These are phyloP conservation scores for Oligia strigilis DNA, from an alignment of 2,888 invertebrate genomes.

Conservation along the genomic window DNA sequence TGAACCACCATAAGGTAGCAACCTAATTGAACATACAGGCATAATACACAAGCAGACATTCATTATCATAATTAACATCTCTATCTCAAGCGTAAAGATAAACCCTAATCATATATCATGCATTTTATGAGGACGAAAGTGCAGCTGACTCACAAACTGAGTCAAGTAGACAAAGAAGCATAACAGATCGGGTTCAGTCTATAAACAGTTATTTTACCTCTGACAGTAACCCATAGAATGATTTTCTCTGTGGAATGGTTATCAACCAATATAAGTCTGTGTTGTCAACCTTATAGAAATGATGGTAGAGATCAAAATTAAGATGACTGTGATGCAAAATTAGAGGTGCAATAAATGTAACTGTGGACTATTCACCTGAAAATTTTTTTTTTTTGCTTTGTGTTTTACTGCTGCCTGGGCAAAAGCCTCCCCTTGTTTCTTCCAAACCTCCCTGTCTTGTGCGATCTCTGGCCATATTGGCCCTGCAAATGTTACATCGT, in stretches of 20 bases:
- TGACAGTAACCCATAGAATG: not conserved
- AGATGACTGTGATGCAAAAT: not conserved
- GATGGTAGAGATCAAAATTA: not conserved
- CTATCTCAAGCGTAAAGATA: constrained; percentile 54
- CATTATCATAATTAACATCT: constrained; percentile 54
- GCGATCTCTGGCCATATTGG: not conserved
- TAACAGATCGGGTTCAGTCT: constrained; percentile 39
- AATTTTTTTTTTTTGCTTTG: not conserved
- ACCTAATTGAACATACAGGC: constrained; percentile 18
- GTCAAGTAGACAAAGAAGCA: constrained; percentile 47
- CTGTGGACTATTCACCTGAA: constrained; percentile 30
- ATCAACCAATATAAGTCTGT: too few relatives aligned
- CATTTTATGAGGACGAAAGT: constrained; percentile 61
- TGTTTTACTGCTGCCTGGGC: not conserved
- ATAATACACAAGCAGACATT: constrained; percentile 41
- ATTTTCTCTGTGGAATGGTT: too few relatives aligned
- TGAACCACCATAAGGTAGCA: constrained; percentile 12
- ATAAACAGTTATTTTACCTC: not conserved
- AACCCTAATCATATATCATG: constrained; percentile 58
- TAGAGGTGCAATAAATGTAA: not conserved
- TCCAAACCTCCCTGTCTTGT: not conserved
- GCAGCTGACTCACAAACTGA: constrained; percentile 57
- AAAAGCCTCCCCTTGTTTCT: not conserved
- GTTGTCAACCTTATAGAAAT: not conserved
- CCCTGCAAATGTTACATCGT: not conserved